Conservation (phyloP, 2,888 invertebrate species). For the Trissoscelio sp. region DNA sequence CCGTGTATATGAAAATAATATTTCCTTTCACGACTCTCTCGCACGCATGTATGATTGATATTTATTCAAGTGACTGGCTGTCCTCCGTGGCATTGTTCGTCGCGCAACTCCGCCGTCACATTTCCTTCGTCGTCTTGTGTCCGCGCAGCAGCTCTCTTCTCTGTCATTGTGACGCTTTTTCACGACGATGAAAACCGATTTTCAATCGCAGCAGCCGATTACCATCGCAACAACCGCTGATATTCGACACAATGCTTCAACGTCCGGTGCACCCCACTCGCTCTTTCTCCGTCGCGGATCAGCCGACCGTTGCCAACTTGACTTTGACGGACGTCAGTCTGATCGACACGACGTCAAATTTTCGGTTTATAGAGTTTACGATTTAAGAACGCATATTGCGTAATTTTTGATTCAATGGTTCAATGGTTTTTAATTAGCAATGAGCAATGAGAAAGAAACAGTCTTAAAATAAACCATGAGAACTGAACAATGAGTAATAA, state of each 20-base stretch:
- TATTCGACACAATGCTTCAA: slow-evolving; percentile 62
- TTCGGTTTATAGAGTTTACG: slow-evolving; percentile 10
- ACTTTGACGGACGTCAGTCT: slow-evolving; percentile 56
- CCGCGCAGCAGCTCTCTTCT: slow-evolving; percentile 12
- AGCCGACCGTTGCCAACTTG: slow-evolving; percentile 61
- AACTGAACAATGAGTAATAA: too few species aligned
- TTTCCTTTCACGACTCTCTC: slow-evolving; percentile 75
- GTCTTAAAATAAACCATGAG: too few species aligned
- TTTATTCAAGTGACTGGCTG: slow-evolving; percentile 80
- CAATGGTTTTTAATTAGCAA: too few species aligned
- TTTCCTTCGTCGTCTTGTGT: slow-evolving; percentile 62
- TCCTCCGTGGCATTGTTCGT: slow-evolving; percentile 64
- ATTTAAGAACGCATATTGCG: slow-evolving; percentile 32
- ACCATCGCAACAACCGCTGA: slow-evolving; percentile 47
- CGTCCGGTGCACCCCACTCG: slow-evolving; percentile 22
- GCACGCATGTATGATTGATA: slow-evolving; percentile 79
- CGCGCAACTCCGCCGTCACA: slow-evolving; percentile 64
- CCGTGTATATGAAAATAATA: slow-evolving; percentile 82
- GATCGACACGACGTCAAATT: slow-evolving; percentile 53
- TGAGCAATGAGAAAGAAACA: too few species aligned
- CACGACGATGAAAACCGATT: slow-evolving; percentile 49
- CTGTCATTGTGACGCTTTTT: slow-evolving; percentile 54
- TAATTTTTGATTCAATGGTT: too few species aligned
- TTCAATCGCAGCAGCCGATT: slow-evolving; percentile 53
- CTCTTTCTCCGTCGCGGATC: slow-evolving; percentile 46